Evolutionary conservation across 2,888 invertebrate species (phyloP), one percentile per base, ranked within the genome.

Genomic region (Drosophila kambysellisi): DNA sequence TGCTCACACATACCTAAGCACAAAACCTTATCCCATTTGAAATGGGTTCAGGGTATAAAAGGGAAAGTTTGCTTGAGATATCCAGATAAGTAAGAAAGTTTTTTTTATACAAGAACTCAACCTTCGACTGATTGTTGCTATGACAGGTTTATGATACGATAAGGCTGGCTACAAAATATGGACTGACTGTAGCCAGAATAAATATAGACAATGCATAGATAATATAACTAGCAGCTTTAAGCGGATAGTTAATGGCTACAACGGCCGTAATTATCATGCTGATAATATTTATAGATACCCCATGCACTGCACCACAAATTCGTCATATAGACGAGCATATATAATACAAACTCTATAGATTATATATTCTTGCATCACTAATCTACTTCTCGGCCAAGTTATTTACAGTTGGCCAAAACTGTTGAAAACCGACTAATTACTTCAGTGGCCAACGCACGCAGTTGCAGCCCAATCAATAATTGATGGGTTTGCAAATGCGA

Each of bases 401-500:
- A 41, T 29, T 46, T 20, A 39, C 35, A 53, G 46, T 39, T 68
- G 41, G 39, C 37, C 60, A 61, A 68, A 68, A 64, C 57, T 52
- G 54, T 70, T 70, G 25, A 25, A 15, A n/a, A n/a, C 54, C 35
- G 17, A 54, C 60, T 41, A 68, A 69, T 64, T 58, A 41, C 70
- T 65, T 29, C 61, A 70, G 33, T 39, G n/a, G 61, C 64, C 57
- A 61, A 64, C 66, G 64, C 43, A 62, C 29, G 20, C 70, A 25
- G n/a, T 43, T n/a, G 25, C 20, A n/a, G n/a, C 25, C 29, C 46
- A 54, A 53, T 79, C 39, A 41, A 76, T 79, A 73, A 69, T 76
- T 79, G 76, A 79, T 72, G 72, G 43, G 50, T 30, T 29, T 65
- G 61, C 54, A 52, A 46, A 20, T 48, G 71, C 66, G 72, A 63